Conservation (phyloP, 2,113 vertebrate species). For the Scomber colias region DNA sequence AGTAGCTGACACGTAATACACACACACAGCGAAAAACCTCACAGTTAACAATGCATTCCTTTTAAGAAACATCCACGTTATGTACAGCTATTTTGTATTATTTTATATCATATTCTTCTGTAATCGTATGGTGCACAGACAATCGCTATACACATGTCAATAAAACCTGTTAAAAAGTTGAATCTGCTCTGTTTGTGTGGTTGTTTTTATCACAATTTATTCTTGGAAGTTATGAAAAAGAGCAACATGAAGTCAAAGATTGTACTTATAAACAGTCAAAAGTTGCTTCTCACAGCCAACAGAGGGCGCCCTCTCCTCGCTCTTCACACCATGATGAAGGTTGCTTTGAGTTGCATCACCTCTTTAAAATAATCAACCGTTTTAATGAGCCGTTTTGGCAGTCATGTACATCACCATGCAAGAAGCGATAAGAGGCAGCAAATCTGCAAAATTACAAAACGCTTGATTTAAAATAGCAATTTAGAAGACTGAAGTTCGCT, state of each 20-base stretch:
- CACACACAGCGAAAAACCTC: conserved; percentile 63
- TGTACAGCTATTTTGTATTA: conserved; percentile 75
- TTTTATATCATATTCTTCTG: conserved; percentile 79
- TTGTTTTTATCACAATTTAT: not conserved
- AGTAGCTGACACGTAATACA: conserved; percentile 63
- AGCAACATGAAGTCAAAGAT: not conserved
- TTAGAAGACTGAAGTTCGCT: conserved; percentile 26
- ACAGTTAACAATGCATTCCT: conserved; percentile 74
- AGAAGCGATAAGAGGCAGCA: conserved; percentile 57
- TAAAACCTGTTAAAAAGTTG: conserved; percentile 79
- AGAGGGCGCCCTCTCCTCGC: conserved; percentile 61
- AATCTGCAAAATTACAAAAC: conserved; percentile 46
- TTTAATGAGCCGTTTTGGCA: conserved; percentile 67
- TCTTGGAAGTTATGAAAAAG: not conserved
- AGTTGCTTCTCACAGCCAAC: conserved; percentile 22
- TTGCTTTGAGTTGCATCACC: conserved; percentile 78
- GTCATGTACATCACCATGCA: conserved; percentile 46
- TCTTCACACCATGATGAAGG: not conserved
- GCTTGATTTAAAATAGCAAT: conserved; percentile 46
- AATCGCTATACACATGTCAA: conserved; percentile 86
- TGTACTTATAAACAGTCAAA: conserved; percentile 3
- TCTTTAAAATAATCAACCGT: conserved; percentile 65
- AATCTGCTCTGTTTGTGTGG: not conserved
- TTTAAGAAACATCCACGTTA: conserved; percentile 59
- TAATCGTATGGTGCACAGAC: conserved; percentile 85